Base-by-base conservation (phyloP, 2,888 invertebrate species). In the Oligia fasciuncula region DNA sequence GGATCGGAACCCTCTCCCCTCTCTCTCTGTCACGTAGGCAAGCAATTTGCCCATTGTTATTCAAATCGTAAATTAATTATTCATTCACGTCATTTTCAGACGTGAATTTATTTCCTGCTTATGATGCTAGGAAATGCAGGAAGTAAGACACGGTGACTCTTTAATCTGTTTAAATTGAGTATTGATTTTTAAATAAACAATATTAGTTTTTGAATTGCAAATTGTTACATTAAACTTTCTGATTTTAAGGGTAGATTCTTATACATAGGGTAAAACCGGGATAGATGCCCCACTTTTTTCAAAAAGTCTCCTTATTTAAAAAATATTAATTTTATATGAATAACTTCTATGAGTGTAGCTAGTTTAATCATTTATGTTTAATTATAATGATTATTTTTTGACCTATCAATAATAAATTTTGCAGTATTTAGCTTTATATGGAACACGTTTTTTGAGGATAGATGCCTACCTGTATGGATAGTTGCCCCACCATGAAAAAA, bases 51-150 rank as follows among this genome's bases (percentile, higher is more conserved):
- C 89, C 85, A 95, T 95, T 95, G 95, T 94, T 94, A 95, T 95
- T 95, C 92, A 95, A 95, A 95, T 94, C 91, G 90, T 89, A 92
- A 93, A 95, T 95, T 94, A 94, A 94, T 93, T 93, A 94, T 93
- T 93, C 93, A 95, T 95, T 94, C 94, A 92, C 91, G 91, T 94
- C 94, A 93, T 91, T 93, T 91, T 89, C 94, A 93, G 91, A 91
- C 91, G 90, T 90, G 89, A 89, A 92, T 93, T 92, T 91, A 92
- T 91, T 91, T 92, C 88, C 80, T 86, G 87, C 81, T 88, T 89
- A 88, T 85, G 84, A 86, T 88, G 77, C 70, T 81, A 63, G 74
- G 71, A 75, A 71, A 76, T 77, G 75, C 35, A 67, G 77, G 75
- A 81, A 81, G 78, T 86, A 74, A 80, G 73, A 81, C 74, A 82